These are phyloP conservation scores for Pseudomyrmex sp. DNA, from an alignment of 1,140 invertebrate genomes.

Conservation along the genomic window DNA sequence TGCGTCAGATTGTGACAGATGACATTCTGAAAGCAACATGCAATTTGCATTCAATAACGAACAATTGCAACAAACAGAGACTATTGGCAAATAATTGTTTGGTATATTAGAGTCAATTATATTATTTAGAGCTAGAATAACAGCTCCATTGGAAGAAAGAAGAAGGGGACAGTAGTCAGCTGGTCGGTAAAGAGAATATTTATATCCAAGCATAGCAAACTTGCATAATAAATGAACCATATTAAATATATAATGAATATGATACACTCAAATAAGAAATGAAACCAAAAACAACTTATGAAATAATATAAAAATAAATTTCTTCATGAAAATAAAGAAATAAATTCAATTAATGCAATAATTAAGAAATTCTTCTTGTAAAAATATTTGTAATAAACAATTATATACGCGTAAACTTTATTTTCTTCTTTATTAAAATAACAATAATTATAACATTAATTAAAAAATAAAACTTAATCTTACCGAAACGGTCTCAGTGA, in stretches of 20 bases:
- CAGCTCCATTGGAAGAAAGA: background rate
- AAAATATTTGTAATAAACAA: too few species aligned
- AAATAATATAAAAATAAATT: too few species aligned
- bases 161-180: background rate
- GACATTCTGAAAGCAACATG: conserved; percentile 15
- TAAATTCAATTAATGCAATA: too few species aligned
- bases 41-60: conserved; percentile 39
- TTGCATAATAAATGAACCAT: background rate
- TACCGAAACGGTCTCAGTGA: conserved; percentile 49
- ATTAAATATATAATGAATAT: background rate
- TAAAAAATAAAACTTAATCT: conserved; percentile 24
- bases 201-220: background rate
- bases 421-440: background rate
- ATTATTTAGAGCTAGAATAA: conserved; percentile 1
- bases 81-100: conserved; percentile 34
- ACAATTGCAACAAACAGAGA: conserved; percentile 46
- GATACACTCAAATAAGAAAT: too few species aligned
- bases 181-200: background rate
- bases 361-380: too few species aligned
- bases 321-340: too few species aligned
- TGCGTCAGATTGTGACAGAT: conserved; percentile 9
- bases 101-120: conserved; percentile 33
- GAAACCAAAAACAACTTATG: too few species aligned
- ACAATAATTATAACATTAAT: background rate
- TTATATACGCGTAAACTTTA: too few species aligned